These are phyloP conservation scores for Oikopleura albicans DNA, from an alignment of 23 tunicate species.

Conservation along the genomic window DNA sequence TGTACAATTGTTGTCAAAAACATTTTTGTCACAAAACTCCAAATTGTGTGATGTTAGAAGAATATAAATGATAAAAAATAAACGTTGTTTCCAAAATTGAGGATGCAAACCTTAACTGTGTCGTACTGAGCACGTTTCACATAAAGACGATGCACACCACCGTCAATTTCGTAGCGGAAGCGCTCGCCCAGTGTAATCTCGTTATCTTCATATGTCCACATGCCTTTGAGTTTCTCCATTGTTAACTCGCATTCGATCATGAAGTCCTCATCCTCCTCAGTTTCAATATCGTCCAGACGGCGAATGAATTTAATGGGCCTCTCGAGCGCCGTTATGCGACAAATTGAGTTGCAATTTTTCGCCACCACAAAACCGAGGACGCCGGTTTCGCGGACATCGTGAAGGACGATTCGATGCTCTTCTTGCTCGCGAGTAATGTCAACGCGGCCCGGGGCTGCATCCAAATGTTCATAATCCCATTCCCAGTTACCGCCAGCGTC, in stretches of 20 bases:
- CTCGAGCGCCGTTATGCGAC: background rate
- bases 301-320: conserved; percentile 7
- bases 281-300: background rate
- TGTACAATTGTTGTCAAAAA: no score
- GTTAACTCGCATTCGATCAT: background rate
- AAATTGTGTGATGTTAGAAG: no score
- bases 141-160: conserved; percentile 5
- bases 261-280: background rate
- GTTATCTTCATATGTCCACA: background rate
- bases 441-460: background rate
- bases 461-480: conserved; percentile 8
- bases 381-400: background rate
- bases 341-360: background rate
- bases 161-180: background rate
- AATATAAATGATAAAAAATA: no score
- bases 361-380: background rate
- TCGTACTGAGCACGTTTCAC: background rate
- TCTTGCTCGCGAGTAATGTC: background rate
- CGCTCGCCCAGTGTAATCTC: background rate
- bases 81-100: no score
- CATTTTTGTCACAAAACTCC: no score
- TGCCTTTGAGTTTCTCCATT: background rate
- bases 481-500: conserved; percentile 17
- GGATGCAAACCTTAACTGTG: no score
- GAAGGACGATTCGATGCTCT: background rate